Percentiles rank a stretch among this genome's conserved stretches.
These are phyloP conservation scores for Acanthiza pusilla DNA, from an alignment of 2,797 vertebrate genomes.

Conservation along the genomic window DNA sequence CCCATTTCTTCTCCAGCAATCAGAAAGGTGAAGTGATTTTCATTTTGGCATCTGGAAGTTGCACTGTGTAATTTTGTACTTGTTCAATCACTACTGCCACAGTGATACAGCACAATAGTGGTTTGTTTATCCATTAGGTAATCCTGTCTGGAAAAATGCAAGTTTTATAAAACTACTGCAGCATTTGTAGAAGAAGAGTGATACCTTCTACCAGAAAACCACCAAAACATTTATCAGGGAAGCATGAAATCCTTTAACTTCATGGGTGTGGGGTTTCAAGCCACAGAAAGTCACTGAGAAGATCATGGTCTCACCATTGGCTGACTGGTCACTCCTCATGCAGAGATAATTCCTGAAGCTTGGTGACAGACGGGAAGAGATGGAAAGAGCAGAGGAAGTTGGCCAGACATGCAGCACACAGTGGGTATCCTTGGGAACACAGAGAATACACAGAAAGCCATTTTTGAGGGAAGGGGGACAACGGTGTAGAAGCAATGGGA, in stretches of 20 bases:
- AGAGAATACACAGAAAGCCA: neutral
- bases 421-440: neutral
- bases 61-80: neutral
- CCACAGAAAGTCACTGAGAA: neutral
- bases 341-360: neutral
- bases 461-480: neutral
- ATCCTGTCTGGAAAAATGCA: neutral
- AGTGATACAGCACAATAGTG: neutral
- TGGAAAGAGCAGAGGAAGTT: neutral
- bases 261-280: neutral
- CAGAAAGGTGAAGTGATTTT: neutral
- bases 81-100: neutral
- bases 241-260: neutral
- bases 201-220: neutral
- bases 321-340: neutral
- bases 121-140: neutral
- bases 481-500: neutral
- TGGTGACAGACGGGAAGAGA: neutral
- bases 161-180: neutral
- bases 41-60: neutral
- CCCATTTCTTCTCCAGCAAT: neutral
- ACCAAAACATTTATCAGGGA: neutral
- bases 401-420: neutral
- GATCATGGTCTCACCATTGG: neutral
- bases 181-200: neutral